phyloP scores from a whole-genome alignment of 2,888 invertebrate species.

The Actias luna region DNA sequence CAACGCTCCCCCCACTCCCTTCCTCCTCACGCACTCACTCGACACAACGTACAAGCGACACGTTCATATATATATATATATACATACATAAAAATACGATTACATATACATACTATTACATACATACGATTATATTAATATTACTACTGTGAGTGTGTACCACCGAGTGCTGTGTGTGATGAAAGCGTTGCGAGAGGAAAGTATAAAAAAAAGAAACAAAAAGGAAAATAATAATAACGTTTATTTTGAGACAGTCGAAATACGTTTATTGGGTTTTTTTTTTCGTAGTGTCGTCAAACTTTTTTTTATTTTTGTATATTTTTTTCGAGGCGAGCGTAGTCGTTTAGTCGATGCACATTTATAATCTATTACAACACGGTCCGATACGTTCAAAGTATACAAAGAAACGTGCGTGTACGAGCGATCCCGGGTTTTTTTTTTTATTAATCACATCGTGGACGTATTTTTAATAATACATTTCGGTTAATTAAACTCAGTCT shows the following conservation, averaged over 20 bases:
- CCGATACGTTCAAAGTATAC: constrained; percentile 16
- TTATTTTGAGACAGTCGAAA: constrained; percentile 55
- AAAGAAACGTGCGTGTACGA: constrained; percentile 36
- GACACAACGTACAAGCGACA: constrained; percentile 35
- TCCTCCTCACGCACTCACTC: constrained; percentile 43
- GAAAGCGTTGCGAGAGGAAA: constrained; percentile 75
- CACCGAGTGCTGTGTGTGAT: constrained; percentile 77
- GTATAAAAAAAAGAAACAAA: constrained; percentile 70
- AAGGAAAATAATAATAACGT: constrained; percentile 66
- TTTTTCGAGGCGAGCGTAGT: constrained; percentile 5
- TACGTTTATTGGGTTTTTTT: constrained; percentile 25
- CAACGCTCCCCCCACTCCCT: constrained; percentile 34
- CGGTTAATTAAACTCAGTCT: constrained; percentile 74
- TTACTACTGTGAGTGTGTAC: constrained; percentile 73
- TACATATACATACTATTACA: constrained; percentile 42
- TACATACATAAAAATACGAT: constrained; percentile 36
- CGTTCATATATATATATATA: constrained; percentile 32
- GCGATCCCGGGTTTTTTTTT: constrained; percentile 56
- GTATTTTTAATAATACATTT: constrained; percentile 55
- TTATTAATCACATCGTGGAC: constrained; percentile 64
- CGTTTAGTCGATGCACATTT: constrained; percentile 4
- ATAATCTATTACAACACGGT: too few relatives aligned
- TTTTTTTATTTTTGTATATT: constrained; percentile 32
- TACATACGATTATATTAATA: constrained; percentile 41
- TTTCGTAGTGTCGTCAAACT: constrained; percentile 22